Conservation (phyloP, 1,140 invertebrate species). For the Danaus plexippus region DNA sequence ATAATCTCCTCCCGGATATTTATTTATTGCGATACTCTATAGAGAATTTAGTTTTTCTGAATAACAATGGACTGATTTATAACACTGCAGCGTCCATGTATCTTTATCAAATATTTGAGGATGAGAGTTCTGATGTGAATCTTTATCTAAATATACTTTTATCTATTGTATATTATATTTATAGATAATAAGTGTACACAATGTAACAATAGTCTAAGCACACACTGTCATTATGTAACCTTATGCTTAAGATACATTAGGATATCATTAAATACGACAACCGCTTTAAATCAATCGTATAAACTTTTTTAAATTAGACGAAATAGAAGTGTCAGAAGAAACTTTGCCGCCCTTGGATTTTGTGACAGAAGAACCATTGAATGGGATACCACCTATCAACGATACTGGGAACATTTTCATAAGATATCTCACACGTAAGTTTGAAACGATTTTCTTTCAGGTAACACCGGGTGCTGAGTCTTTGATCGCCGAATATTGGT, state of each 20-base stretch:
- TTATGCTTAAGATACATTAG: neutral
- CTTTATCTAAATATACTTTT: too few species aligned
- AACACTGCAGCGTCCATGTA: neutral
- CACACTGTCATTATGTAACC: too few species aligned
- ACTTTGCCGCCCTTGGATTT: conserved; percentile 37
- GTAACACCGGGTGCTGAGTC: too few species aligned
- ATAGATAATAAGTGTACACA: too few species aligned
- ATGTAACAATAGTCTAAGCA: too few species aligned
- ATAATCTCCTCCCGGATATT: conserved; percentile 63
- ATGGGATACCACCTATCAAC: conserved; percentile 41
- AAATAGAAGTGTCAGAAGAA: conserved; percentile 44
- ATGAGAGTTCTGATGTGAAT: too few species aligned
- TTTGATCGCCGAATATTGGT: too few species aligned
- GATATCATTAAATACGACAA: conserved; percentile 57
- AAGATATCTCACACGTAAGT: conserved; percentile 65
- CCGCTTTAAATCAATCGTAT: conserved; percentile 34
- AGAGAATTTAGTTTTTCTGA: conserved; percentile 45
- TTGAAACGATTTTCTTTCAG: neutral
- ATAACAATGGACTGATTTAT: conserved; percentile 61
- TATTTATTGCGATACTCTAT: conserved; percentile 58
- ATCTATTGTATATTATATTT: too few species aligned
- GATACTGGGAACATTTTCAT: conserved; percentile 53
- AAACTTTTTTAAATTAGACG: conserved; percentile 43
- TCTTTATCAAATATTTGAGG: too few species aligned
- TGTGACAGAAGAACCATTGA: conserved; percentile 31